Conservation (phyloP, 2,113 vertebrate genomes). For the Cercocebus atys region DNA sequence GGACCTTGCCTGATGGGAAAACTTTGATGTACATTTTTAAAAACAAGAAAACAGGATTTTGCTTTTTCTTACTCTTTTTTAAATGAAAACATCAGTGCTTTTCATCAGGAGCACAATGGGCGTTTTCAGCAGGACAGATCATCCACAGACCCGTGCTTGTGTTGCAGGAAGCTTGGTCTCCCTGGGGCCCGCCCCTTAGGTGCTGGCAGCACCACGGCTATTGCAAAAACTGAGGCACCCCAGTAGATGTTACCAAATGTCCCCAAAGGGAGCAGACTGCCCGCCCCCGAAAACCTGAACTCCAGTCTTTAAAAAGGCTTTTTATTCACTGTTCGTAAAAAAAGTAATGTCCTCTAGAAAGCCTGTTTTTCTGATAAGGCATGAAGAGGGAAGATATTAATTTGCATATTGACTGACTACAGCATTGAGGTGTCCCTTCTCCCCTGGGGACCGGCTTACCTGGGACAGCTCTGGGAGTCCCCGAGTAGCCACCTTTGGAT, state of each 20-base stretch:
- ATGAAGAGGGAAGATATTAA: not conserved
- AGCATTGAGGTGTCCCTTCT: rapidly evolving
- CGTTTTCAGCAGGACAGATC: rapidly evolving
- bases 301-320: not conserved
- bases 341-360: not conserved
- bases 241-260: not conserved
- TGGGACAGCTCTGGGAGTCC: not conserved
- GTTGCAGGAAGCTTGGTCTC: rapidly evolving
- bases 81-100: not conserved
- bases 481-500: not conserved
- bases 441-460: not conserved
- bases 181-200: rapidly evolving
- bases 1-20: rapidly evolving
- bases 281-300: rapidly evolving
- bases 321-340: rapidly evolving
- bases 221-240: not conserved
- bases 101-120: not conserved
- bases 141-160: rapidly evolving
- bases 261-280: not conserved
- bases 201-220: not conserved
- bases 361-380: too few relatives aligned
- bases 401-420: rapidly evolving
- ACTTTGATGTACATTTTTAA: too few relatives aligned
- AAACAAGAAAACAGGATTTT: too few relatives aligned
- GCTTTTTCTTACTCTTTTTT: not conserved